Base-by-base conservation (phyloP, 2,113 vertebrate genomes). In the Perccottus glenii region DNA sequence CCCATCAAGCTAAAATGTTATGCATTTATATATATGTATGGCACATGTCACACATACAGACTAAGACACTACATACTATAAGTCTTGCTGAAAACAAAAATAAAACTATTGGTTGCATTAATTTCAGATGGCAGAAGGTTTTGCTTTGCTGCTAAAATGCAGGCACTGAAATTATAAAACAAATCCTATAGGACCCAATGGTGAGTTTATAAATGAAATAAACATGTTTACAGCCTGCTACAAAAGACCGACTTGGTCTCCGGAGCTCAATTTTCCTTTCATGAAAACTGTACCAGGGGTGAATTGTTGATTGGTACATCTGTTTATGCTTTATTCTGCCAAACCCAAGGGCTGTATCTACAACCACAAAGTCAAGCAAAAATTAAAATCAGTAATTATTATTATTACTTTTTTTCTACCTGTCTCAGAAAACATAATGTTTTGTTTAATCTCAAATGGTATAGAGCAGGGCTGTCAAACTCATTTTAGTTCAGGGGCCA, bases 131-230 rank as follows among this genome's bases (percentile, higher is more conserved):
- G 19, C 19, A 3, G 19, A 27, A 3, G 3, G 19, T 27, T 27
- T 27, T 1, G 33, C 10, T 55, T 55, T 33, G 11, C 36, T 4
- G 2, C 38, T 6, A 40, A 40, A 55, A 55, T 12, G 12, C 5
- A 36, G 6, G 35, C 33, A 33, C 32, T 35, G 51, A 35, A 53
- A 35, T 14, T 11, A 32, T 10, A 36, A 36, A 55, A 36, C 5
- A 50, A 50, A 50, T 50, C 15, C 48, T 19, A 50, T 16, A 12
- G 11, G 5, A 12, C 52, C 52, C 52, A 53, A 12, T 9, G 33
- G 52, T 55, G 33, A 36, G 32, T 55, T 55, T 55, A 36, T 11
- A n/a, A 55, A 33, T 55, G 52, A 55, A 55, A 55, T 55, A 55
- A 55, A 55, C 52, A 55, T 15, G 11, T 55, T 55, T 36, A 55